Evolutionary conservation across 2,113 vertebrate species (phyloP).

Genomic region (Syngnathus typhle): DNA sequence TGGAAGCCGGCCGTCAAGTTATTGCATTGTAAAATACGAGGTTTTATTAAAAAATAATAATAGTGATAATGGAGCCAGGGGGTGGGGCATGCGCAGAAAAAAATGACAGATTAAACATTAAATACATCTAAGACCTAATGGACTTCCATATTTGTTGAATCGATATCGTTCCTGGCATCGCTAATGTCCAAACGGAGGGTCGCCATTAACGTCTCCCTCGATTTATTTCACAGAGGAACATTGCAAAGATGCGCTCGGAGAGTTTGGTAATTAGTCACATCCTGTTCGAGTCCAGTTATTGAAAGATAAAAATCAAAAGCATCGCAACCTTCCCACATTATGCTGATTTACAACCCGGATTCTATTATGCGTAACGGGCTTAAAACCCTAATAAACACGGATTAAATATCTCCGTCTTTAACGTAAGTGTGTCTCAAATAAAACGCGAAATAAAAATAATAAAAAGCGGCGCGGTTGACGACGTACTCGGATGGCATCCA

Average conservation of each 20-base stretch:
- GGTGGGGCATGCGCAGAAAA: neutral
- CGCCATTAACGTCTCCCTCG: neutral
- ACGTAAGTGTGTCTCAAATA: neutral
- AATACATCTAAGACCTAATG: neutral
- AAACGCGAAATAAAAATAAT: conserved; percentile 10
- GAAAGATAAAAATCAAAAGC: neutral
- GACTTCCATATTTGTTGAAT: conserved; percentile 2
- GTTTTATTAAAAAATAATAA: neutral
- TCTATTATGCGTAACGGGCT: neutral
- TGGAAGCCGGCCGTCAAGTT: conserved; percentile 13
- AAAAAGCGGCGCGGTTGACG: neutral
- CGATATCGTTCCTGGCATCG: too few species aligned
- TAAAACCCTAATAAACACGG: neutral
- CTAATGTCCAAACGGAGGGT: too few species aligned
- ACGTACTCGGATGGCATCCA: conserved; percentile 8
- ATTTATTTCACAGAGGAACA: neutral
- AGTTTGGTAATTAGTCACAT: neutral
- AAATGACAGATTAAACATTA: neutral
- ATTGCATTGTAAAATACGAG: neutral
- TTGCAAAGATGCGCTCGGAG: neutral
- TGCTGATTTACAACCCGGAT: neutral
- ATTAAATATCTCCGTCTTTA: neutral
- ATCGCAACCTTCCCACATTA: neutral
- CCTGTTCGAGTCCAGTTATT: neutral
- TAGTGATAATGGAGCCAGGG: neutral